Evolutionary conservation across 2,113 vertebrate genomes (phyloP).

Genomic region (Varanus komodoensis): DNA sequence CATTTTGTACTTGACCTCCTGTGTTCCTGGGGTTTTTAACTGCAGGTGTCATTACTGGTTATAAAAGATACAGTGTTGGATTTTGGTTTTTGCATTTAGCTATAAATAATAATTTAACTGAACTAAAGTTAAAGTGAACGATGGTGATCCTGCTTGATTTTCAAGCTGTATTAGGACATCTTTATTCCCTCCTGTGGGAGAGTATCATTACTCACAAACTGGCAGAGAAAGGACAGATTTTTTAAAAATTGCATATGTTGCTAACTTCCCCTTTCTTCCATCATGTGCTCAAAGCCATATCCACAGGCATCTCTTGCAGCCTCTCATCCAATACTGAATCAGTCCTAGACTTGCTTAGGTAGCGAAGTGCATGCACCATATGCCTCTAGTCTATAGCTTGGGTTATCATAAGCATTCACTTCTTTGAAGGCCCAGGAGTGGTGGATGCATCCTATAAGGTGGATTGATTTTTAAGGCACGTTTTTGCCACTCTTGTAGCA

Average conservation of each 20-base stretch:
- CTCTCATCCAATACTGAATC: too few relatives aligned
- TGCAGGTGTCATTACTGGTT: neutral
- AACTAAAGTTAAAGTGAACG: neutral
- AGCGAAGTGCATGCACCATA: neutral
- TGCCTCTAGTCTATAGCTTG: too few relatives aligned
- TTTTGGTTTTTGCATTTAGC: neutral
- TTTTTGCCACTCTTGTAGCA: neutral
- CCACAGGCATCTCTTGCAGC: too few relatives aligned
- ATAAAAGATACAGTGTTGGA: neutral
- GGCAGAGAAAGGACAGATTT: neutral
- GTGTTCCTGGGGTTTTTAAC: neutral
- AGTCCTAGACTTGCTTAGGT: too few relatives aligned
- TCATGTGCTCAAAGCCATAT: too few relatives aligned
- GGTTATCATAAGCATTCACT: neutral
- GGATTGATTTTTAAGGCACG: neutral
- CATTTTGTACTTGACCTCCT: neutral
- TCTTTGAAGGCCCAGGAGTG: neutral
- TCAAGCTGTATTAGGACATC: neutral
- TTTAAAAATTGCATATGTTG: too few relatives aligned
- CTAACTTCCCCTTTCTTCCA: too few relatives aligned
- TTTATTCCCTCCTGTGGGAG: neutral
- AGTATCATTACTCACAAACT: neutral
- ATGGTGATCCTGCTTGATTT: too few relatives aligned
- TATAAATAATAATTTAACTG: neutral
- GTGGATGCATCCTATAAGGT: too few relatives aligned